These are phyloP conservation scores for Schizothorax lantsangensis DNA, from an alignment of 2,797 vertebrate species.

Conservation along the genomic window DNA sequence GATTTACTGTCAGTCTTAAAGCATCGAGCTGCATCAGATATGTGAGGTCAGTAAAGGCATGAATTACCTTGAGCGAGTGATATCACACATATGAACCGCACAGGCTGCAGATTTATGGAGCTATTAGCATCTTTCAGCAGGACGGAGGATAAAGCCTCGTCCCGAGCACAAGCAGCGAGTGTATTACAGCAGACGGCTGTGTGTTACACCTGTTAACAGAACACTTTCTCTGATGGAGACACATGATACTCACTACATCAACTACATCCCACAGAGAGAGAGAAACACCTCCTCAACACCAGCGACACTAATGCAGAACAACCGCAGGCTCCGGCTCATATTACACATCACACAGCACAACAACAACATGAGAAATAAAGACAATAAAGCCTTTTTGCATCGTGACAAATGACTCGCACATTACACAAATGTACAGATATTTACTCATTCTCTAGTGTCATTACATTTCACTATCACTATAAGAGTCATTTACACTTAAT, in stretches of 20 bases:
- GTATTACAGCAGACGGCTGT: neutral
- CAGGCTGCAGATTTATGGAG: constrained; percentile 31
- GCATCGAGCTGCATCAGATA: constrained; percentile 43
- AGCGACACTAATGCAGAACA: too few relatives aligned
- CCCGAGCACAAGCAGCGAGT: neutral
- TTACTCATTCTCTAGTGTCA: too few relatives aligned
- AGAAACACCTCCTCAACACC: constrained; percentile 8
- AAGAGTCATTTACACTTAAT: too few relatives aligned
- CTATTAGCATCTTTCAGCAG: constrained; percentile 16
- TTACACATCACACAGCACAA: too few relatives aligned
- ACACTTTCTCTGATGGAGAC: constrained; percentile 24
- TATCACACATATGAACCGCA: neutral
- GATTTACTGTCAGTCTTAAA: constrained; percentile 49
- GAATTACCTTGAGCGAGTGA: neutral
- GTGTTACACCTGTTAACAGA: constrained; percentile 19
- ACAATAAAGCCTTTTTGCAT: too few relatives aligned
- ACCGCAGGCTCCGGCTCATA: too few relatives aligned
- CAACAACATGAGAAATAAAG: too few relatives aligned
- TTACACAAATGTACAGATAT: too few relatives aligned
- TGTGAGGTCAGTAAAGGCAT: constrained; percentile 39
- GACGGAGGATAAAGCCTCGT: neutral
- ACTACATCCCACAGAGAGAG: neutral
- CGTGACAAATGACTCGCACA: too few relatives aligned
- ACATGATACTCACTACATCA: constrained; percentile 22
- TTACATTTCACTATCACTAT: too few relatives aligned